phyloP scores from a whole-genome alignment of 2,797 vertebrate species.

The Lacerta bilineata region DNA sequence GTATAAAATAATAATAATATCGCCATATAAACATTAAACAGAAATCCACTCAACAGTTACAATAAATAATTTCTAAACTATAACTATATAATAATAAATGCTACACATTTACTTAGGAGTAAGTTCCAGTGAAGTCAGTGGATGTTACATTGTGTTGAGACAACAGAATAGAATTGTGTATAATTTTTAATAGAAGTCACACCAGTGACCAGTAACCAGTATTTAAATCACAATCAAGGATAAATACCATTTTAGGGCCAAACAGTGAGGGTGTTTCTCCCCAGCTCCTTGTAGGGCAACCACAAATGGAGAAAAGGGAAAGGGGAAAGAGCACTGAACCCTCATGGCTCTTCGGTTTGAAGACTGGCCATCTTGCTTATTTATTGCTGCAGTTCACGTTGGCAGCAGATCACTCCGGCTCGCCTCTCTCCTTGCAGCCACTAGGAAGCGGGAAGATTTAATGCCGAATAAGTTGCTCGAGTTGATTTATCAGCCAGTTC shows the following conservation, averaged over 20 bases:
- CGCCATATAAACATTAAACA: no score
- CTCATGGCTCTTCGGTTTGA: slow-evolving; percentile 66
- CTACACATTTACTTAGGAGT: no score
- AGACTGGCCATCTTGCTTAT: slow-evolving; percentile 74
- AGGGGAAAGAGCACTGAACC: slow-evolving; percentile 62
- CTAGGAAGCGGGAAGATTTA: slow-evolving; percentile 75
- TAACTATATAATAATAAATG: no score
- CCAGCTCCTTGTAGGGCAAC: slow-evolving; percentile 45
- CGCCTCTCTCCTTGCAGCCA: slow-evolving; percentile 61
- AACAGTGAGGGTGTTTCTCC: slow-evolving; percentile 53
- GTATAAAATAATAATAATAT: no score
- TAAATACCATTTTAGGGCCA: slow-evolving; percentile 58
- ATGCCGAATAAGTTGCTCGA: slow-evolving; percentile 75
- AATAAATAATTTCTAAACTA: no score
- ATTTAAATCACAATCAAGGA: slow-evolving; percentile 52
- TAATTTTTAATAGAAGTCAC: slow-evolving; percentile 39
- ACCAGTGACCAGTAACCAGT: slow-evolving; percentile 53
- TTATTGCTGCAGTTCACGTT: slow-evolving; percentile 71
- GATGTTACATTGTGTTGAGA: no score
- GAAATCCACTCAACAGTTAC: no score
- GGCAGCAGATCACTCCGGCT: slow-evolving; percentile 62
- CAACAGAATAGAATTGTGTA: no score
- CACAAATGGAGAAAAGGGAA: background rate
- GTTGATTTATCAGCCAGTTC: slow-evolving; percentile 75
- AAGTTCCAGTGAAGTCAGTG: no score